Conservation (phyloP, 2,888 invertebrate genomes). For the Calephelis perditalis region DNA sequence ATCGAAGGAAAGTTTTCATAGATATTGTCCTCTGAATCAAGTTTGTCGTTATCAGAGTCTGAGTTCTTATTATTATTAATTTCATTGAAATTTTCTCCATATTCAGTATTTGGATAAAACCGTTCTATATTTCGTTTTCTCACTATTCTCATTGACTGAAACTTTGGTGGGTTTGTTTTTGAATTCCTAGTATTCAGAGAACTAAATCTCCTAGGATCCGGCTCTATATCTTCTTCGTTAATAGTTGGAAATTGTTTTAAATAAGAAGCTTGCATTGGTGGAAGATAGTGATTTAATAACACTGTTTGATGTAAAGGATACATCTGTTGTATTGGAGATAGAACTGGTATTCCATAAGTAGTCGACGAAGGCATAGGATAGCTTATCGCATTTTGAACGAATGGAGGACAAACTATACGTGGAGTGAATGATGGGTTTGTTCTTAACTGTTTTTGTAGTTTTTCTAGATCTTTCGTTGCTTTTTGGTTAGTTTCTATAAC, state of each 20-base stretch:
- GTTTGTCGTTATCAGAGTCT: conserved; percentile 40
- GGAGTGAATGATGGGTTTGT: conserved; percentile 72
- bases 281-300: conserved; percentile 60
- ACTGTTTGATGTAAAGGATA: conserved; percentile 68
- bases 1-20: conserved; percentile 68
- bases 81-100: conserved; percentile 66
- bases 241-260: conserved; percentile 64
- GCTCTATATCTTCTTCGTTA: conserved; percentile 53
- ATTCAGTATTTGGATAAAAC: conserved; percentile 71
- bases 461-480: conserved; percentile 54
- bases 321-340: conserved; percentile 68
- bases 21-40: conserved; percentile 48
- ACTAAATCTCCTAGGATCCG: conserved; percentile 59
- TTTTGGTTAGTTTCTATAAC: conserved; percentile 66
- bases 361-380: conserved; percentile 43
- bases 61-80: conserved; percentile 58
- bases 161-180: conserved; percentile 53
- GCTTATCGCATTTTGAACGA: conserved; percentile 55
- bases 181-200: conserved; percentile 63
- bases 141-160: conserved; percentile 69
- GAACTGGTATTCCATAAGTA: conserved; percentile 55
- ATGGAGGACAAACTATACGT: conserved; percentile 67
- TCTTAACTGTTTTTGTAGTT: conserved; percentile 65
- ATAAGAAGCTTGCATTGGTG: conserved; percentile 61
- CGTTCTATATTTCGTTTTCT: conserved; percentile 69